Evolutionary conservation across 2,888 invertebrate genomes (phyloP).

Genomic region (Dioctria linearis): DNA sequence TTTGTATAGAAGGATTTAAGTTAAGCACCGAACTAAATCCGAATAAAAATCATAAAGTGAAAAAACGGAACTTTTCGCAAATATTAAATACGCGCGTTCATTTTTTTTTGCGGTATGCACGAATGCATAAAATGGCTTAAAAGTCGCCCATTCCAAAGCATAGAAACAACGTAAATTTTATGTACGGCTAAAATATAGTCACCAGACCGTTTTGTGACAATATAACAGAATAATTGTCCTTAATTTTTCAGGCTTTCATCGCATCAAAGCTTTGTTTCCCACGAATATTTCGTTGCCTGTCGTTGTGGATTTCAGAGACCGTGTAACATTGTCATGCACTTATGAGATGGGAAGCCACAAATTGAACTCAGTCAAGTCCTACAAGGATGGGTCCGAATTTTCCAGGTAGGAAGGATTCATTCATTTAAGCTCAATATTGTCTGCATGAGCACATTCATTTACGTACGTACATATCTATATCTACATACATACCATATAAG

Average conservation of each 20-base stretch:
- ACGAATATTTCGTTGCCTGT: slow-evolving; percentile 70
- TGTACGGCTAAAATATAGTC: background rate
- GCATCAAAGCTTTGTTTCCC: slow-evolving; percentile 67
- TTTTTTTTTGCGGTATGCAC: slow-evolving; percentile 9
- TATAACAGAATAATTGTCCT: background rate
- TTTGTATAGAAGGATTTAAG: too few relatives aligned
- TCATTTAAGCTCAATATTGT: background rate
- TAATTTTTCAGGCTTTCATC: slow-evolving; percentile 29
- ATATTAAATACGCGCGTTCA: background rate
- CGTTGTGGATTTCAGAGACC: slow-evolving; percentile 70
- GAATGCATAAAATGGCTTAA: background rate
- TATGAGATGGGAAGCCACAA: slow-evolving; percentile 71
- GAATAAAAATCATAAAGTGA: background rate
- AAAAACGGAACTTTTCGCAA: background rate
- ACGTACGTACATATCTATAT: background rate
- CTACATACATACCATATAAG: background rate
- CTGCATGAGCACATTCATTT: background rate
- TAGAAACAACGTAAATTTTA: background rate
- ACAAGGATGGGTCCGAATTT: slow-evolving; percentile 70
- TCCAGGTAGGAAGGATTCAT: slow-evolving; percentile 66
- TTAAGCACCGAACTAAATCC: background rate
- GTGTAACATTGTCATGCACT: slow-evolving; percentile 70
- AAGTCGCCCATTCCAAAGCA: background rate
- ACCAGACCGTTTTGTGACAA: background rate
- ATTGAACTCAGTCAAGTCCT: slow-evolving; percentile 71